A percentile compares a stretch with the other conserved stretches of the same genome.
Evolutionary conservation across 2,113 vertebrate species (phyloP).

Genomic region (Chloropsis hardwickii): DNA sequence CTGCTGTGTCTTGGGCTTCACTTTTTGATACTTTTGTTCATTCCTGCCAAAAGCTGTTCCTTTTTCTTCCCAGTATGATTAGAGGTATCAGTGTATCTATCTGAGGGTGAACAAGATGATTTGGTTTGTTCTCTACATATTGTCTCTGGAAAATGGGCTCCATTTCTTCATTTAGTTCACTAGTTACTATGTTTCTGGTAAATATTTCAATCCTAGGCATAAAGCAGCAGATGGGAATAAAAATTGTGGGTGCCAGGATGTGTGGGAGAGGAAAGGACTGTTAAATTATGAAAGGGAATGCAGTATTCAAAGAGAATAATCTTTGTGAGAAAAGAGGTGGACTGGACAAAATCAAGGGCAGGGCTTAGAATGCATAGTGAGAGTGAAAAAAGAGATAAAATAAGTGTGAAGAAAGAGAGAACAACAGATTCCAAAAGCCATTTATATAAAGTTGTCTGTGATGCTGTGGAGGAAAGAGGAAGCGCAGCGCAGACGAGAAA

Average conservation of each 20-base stretch:
- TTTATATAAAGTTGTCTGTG: background rate
- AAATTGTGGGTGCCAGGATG: conserved; percentile 62
- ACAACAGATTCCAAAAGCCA: background rate
- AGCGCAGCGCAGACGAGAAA: background rate
- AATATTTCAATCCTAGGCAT: conserved; percentile 64
- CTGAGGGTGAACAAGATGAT: background rate
- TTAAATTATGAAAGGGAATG: conserved; percentile 33
- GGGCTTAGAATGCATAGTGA: background rate
- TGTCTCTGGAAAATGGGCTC: conserved; percentile 48
- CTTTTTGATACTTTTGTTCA: background rate
- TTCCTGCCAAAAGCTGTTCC: background rate
- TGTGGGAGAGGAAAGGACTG: conserved; percentile 62
- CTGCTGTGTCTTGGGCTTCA: background rate
- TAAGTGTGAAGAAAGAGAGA: background rate
- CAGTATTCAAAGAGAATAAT: background rate
- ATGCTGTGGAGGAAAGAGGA: background rate
- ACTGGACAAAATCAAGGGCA: background rate
- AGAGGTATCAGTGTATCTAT: background rate
- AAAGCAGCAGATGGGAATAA: conserved; percentile 66
- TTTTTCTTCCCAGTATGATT: background rate
- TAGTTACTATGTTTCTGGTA: conserved; percentile 66
- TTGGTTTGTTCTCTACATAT: conserved; percentile 10
- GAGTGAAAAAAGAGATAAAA: background rate
- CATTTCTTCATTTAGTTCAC: conserved; percentile 63
- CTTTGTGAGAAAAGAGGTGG: background rate